Evolutionary conservation across 2,113 vertebrate genomes (phyloP), one percentile per base, ranked within the genome.

Genomic region (Plecotus auritus): DNA sequence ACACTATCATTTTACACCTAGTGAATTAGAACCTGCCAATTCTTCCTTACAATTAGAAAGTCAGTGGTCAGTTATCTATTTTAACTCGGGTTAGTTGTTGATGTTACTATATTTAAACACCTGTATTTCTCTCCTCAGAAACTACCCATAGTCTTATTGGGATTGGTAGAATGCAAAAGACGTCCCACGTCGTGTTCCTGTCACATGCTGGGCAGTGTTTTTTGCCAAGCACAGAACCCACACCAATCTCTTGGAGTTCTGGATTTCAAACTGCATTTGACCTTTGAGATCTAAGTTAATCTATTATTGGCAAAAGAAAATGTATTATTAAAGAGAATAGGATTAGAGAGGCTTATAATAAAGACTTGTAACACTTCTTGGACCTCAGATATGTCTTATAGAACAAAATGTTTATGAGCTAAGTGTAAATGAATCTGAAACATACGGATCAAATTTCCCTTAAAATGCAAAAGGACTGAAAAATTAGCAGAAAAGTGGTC

Each of bases 381-480:
- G 92, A 90, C 92, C 89, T 95, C 94, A 91, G 54, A 85, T 92
- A 54, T 66, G 76, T 93, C 88, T 93, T 92, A 92, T 56, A 94
- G 95, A 94, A 96, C 95, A 95, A 91, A 97, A 95, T 96, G 93
- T 93, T 97, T 94, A 93, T 96, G 95, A 96, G 80, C 77, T 96
- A 92, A 96, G 92, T 96, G 88, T 96, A 94, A 97, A 95, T 97
- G 92, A 96, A 95, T 97, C 93, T 96, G 90, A 94, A 95, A 93
- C 90, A 93, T 85, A 94, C 14, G 81, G 90, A 90, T 96, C 40
- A 69, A 74, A 95, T 97, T 95, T 96, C 81, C 92, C 93, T 78
- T 95, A 73, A 96, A 93, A 96, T 95, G 85, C 92, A 87, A 93
- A 94, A 1, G 13, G 83, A 85, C 93, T 93, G 95, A 92, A 97